Conservation (phyloP, 1,140 invertebrate species). For the Holotrichia oblita region DNA sequence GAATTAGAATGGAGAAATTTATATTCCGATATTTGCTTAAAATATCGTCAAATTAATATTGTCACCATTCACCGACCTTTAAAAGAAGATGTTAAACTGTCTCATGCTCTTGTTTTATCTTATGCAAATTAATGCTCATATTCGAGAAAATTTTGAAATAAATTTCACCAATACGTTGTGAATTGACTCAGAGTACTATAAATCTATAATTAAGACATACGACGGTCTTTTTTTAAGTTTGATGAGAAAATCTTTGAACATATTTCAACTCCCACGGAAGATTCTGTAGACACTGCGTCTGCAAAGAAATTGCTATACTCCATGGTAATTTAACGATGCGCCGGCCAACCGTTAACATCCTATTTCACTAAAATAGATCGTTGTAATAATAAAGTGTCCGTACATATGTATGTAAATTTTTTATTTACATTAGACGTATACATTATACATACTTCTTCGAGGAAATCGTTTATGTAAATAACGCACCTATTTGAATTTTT, state of each 20-base stretch:
- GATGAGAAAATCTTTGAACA: no score
- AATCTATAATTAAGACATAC: no score
- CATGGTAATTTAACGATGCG: background rate
- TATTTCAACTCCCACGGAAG: no score
- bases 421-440: background rate
- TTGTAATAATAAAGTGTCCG: background rate
- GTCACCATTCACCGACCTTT: background rate
- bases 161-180: background rate
- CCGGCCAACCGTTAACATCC: background rate
- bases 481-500: slow-evolving; percentile 7
- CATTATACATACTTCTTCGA: background rate
- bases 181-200: background rate
- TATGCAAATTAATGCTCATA: background rate
- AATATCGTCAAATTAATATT: background rate
- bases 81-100: background rate
- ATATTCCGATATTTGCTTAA: background rate
- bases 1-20: background rate
- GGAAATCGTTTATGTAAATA: background rate
- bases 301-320: background rate
- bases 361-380: background rate
- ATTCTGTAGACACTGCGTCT: background rate
- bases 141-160: background rate
- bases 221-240: no score
- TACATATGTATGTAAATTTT: slow-evolving; percentile 28
- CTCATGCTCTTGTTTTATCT: background rate